phyloP scores from a whole-genome alignment of 92 coral and sea anemone genomes.

The Zoanthus sansibaricus region DNA sequence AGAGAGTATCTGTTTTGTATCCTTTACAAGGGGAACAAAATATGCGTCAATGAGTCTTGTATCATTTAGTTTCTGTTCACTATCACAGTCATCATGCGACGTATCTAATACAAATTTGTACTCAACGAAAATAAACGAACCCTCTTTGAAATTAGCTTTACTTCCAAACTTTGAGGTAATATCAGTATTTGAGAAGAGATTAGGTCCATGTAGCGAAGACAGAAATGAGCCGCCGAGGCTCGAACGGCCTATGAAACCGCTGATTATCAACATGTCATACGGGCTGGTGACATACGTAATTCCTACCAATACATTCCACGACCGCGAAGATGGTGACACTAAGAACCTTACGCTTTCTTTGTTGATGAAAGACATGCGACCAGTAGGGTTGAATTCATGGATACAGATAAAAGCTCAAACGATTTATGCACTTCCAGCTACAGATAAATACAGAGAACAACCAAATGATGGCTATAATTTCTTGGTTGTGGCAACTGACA shows the following conservation, averaged over 20 bases:
- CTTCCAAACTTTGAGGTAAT: constrained; percentile 46
- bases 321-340: constrained; percentile 55
- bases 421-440: constrained; percentile 40
- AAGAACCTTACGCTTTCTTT: constrained; percentile 53
- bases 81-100: constrained; percentile 25
- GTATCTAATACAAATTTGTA: constrained; percentile 10
- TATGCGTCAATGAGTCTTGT: constrained; percentile 50
- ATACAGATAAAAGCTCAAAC: constrained; percentile 48
- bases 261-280: constrained; percentile 48
- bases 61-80: constrained; percentile 44
- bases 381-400: constrained; percentile 43
- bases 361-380: constrained; percentile 23
- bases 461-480: background rate
- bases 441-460: constrained; percentile 26
- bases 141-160: constrained; percentile 35
- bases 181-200: constrained; percentile 33
- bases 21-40: constrained; percentile 47
- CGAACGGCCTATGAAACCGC: background rate
- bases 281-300: constrained; percentile 38
- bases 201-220: constrained; percentile 36
- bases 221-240: constrained; percentile 49
- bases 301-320: constrained; percentile 47
- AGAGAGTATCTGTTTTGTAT: constrained; percentile 25
- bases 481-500: constrained; percentile 43
- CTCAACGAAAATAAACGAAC: constrained; percentile 11